These are phyloP conservation scores for Ormyrus pomaceus DNA, from an alignment of 2,888 invertebrate species.

Conservation along the genomic window DNA sequence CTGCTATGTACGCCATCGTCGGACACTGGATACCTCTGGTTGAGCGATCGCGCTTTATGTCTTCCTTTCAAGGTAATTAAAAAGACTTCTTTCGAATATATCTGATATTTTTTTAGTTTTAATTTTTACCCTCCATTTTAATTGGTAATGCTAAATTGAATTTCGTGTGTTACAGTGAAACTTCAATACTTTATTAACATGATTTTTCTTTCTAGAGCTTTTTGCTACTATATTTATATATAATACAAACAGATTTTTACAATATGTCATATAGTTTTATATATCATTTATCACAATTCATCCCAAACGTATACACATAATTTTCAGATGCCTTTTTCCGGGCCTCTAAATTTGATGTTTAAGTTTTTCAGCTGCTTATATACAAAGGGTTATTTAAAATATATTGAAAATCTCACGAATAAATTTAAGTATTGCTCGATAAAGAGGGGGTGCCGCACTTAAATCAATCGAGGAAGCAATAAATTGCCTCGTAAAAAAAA, in stretches of 20 bases:
- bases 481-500: too few relatives aligned
- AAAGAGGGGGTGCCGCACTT: background rate
- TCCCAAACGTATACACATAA: conserved; percentile 1
- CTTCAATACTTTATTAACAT: conserved; percentile 67
- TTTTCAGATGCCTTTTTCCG: conserved; percentile 14
- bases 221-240: conserved; percentile 49
- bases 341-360: conserved; percentile 7
- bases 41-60: conserved; percentile 85
- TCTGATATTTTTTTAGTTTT: background rate
- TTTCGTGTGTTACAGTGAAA: conserved; percentile 74
- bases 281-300: background rate
- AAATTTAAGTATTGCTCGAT: background rate
- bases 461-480: too few relatives aligned
- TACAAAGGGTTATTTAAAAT: background rate
- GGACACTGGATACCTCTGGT: conserved; percentile 85
- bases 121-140: background rate
- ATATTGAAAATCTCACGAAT: background rate
- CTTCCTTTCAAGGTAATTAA: conserved; percentile 82
- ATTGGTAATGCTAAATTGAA: conserved; percentile 61
- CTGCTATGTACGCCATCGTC: conserved; percentile 85
- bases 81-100: background rate
- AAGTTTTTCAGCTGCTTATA: conserved; percentile 33
- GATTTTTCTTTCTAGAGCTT: conserved; percentile 53
- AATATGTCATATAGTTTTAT: conserved; percentile 2
- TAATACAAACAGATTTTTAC: background rate